A percentile compares a stretch with the other conserved stretches of the same genome.
Conservation (phyloP, 2,797 vertebrate species). For the Yasuhikotakia modesta region DNA sequence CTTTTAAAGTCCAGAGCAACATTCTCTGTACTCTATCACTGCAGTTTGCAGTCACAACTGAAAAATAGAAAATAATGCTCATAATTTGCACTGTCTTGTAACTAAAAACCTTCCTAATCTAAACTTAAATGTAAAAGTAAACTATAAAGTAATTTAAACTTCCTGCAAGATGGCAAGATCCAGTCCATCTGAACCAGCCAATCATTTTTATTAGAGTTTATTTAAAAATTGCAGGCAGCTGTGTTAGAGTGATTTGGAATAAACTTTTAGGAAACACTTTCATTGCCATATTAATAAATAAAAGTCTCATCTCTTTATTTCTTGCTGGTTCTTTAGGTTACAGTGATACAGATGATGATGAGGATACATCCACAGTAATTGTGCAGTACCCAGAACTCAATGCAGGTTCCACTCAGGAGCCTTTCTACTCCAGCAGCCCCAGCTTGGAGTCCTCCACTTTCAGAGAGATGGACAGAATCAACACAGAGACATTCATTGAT, state of each 20-base stretch:
- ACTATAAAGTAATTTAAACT: no score
- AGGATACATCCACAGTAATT: conserved; percentile 63
- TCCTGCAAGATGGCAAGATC: no score
- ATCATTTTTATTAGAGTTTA: no score
- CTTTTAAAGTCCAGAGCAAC: conserved; percentile 13
- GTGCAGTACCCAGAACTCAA: conserved; percentile 70
- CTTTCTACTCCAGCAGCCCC: conserved; percentile 52
- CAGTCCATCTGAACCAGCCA: no score
- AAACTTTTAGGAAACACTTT: not conserved
- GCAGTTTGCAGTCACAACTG: no score
- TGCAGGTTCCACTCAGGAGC: conserved; percentile 60
- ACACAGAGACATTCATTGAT: not conserved
- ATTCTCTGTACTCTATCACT: not conserved
- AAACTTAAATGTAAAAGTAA: no score
- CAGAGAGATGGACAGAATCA: conserved; percentile 33
- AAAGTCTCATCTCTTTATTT: not conserved
- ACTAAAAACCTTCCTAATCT: no score
- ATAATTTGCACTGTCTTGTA: no score
- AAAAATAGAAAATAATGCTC: no score
- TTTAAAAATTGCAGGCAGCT: no score
- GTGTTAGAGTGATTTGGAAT: not conserved
- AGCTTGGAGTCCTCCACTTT: conserved; percentile 46
- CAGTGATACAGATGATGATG: conserved; percentile 59
- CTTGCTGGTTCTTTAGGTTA: conserved; percentile 51
- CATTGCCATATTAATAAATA: not conserved